These are phyloP conservation scores for Pammene fasciana DNA, from an alignment of 2,888 invertebrate genomes.

Conservation along the genomic window DNA sequence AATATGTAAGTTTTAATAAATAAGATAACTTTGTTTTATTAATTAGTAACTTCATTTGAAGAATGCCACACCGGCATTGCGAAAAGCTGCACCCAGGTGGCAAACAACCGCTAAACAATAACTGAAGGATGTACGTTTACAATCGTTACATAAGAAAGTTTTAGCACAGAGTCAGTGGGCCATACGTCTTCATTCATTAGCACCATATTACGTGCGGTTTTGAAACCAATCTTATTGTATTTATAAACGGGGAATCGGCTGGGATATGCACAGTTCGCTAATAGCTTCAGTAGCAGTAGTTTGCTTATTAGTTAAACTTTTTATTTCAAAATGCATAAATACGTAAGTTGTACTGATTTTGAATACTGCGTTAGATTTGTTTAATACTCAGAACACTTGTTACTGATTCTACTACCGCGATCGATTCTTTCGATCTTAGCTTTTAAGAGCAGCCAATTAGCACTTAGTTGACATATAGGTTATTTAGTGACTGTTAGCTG, in stretches of 20 bases:
- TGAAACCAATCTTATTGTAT: constrained; percentile 65
- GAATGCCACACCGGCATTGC: constrained; percentile 24
- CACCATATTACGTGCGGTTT: constrained; percentile 69
- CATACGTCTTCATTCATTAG: constrained; percentile 66
- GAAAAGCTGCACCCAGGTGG: constrained; percentile 32
- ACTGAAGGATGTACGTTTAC: constrained; percentile 26
- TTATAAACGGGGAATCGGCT: constrained; percentile 57
- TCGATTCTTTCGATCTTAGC: too few species aligned
- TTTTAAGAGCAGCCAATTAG: too few species aligned
- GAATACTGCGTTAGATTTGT: background rate
- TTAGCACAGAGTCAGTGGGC: constrained; percentile 57
- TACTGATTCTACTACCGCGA: too few species aligned
- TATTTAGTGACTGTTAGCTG: too few species aligned
- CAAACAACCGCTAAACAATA: constrained; percentile 28
- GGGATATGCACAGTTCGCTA: constrained; percentile 58
- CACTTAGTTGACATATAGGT: too few species aligned
- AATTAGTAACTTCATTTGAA: background rate
- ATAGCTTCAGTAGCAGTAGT: constrained; percentile 52
- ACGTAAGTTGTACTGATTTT: constrained; percentile 59
- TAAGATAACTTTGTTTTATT: too few species aligned
- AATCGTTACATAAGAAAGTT: constrained; percentile 40
- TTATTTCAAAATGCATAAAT: constrained; percentile 64
- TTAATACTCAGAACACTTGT: background rate
- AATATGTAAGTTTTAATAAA: too few species aligned
- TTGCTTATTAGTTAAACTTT: constrained; percentile 48